Conservation (phyloP, 2,888 invertebrate genomes). For the Pomacea canaliculata region DNA sequence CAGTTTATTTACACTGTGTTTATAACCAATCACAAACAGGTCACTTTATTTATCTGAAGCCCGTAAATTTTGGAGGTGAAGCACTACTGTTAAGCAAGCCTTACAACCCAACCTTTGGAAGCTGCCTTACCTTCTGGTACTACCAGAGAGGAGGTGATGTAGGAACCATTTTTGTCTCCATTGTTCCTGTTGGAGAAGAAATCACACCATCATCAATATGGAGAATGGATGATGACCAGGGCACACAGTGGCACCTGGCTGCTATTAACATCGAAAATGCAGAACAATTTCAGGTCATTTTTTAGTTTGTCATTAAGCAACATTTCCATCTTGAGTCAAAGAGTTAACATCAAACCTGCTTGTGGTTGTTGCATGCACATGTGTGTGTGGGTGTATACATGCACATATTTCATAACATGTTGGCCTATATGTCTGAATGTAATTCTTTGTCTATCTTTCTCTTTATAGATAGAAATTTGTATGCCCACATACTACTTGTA, state of each 20-base stretch:
- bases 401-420: too few species aligned
- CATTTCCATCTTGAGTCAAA: too few species aligned
- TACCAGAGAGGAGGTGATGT: conserved; percentile 39
- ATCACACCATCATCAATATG: conserved; percentile 36
- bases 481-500: too few species aligned
- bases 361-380: too few species aligned
- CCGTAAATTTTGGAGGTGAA: conserved; percentile 73
- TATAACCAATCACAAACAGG: conserved; percentile 25
- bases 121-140: conserved; percentile 55
- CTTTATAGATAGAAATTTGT: too few species aligned
- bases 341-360: too few species aligned
- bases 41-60: conserved; percentile 55
- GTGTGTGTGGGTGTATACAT: too few species aligned
- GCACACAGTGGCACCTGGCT: conserved; percentile 54
- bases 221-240: conserved; percentile 49
- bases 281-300: conserved; percentile 36
- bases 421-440: too few species aligned
- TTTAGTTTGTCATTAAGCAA: too few species aligned
- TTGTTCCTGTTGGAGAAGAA: conserved; percentile 14
- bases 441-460: too few species aligned
- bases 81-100: conserved; percentile 60
- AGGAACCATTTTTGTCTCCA: conserved; percentile 42
- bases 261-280: conserved; percentile 37
- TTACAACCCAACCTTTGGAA: conserved; percentile 31
- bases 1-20: too few species aligned